Evolutionary conservation across 2,797 vertebrate genomes (phyloP).

Genomic region (Myotis planiceps): DNA sequence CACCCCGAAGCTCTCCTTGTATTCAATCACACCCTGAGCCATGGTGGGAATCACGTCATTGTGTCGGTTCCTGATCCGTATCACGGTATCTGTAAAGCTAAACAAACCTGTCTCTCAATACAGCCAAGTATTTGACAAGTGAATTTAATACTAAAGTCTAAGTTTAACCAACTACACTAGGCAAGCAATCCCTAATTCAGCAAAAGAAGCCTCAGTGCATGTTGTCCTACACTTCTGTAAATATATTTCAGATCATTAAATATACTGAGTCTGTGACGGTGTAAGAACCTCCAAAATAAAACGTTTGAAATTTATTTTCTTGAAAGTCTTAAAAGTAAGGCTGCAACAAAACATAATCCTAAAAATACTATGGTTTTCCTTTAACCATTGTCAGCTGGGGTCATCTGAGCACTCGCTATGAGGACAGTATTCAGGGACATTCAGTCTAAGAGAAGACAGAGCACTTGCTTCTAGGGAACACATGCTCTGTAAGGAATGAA

Average conservation of each 20-base stretch:
- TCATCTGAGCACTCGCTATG: not conserved
- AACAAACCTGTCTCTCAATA: slow-evolving; percentile 70
- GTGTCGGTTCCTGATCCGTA: slow-evolving; percentile 96
- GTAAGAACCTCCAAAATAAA: slow-evolving; percentile 2
- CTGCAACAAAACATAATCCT: not conserved
- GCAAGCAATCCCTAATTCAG: not conserved
- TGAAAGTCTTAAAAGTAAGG: not conserved
- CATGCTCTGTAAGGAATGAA: not conserved
- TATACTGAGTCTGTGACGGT: not conserved
- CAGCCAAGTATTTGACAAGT: slow-evolving; percentile 48
- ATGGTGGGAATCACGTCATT: slow-evolving; percentile 98
- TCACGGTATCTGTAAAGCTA: slow-evolving; percentile 97
- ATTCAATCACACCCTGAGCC: slow-evolving; percentile 98
- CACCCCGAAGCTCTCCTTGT: slow-evolving; percentile 95
- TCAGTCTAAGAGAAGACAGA: not conserved
- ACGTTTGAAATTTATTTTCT: slow-evolving; percentile 13
- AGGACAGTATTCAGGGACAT: not conserved
- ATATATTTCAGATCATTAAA: slow-evolving; percentile 9
- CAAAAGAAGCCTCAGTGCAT: not conserved
- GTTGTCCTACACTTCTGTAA: not conserved
- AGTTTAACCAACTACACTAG: not conserved
- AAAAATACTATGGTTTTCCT: not conserved
- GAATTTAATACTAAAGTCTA: slow-evolving; percentile 55
- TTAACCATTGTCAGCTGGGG: not conserved
- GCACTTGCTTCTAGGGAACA: not conserved